phyloP scores from a whole-genome alignment of 2,113 vertebrate species.

The Myanophis thanlyinensis region DNA sequence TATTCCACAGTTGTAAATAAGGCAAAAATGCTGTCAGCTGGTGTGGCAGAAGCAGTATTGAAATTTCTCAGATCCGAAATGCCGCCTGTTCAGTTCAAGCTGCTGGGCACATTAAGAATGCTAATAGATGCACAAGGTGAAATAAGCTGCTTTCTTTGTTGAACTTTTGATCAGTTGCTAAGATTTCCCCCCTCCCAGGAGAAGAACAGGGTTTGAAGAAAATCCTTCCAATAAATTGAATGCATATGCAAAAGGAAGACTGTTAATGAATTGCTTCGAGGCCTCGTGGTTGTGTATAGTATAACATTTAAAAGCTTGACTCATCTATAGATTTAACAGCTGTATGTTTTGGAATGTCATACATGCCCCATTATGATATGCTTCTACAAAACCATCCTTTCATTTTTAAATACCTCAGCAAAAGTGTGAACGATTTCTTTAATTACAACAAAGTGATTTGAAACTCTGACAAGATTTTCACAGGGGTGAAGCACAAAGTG shows the following conservation, averaged over 20 bases:
- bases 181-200: conserved; percentile 42
- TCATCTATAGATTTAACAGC: conserved; percentile 34
- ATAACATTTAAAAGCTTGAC: conserved; percentile 33
- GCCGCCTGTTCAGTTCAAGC: conserved; percentile 98
- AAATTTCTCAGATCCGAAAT: conserved; percentile 97
- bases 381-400: conserved; percentile 34
- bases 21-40: conserved; percentile 94
- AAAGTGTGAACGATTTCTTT: conserved; percentile 23
- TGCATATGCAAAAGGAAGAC: conserved; percentile 23
- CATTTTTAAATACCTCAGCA: conserved; percentile 7
- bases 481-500: background rate
- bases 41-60: conserved; percentile 90
- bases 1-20: conserved; percentile 91
- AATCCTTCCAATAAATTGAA: conserved; percentile 31
- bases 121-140: conserved; percentile 98
- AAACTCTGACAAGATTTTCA: background rate
- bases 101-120: conserved; percentile 96
- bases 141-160: conserved; percentile 53
- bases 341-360: background rate
- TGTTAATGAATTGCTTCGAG: conserved; percentile 23
- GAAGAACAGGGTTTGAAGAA: conserved; percentile 36
- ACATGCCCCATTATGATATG: conserved; percentile 23
- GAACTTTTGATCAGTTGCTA: conserved; percentile 39
- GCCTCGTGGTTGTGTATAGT: conserved; percentile 10
- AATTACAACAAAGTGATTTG: conserved; percentile 11